Base-by-base conservation (phyloP, 2,888 invertebrate genomes). In the Acanthosepion lycidas region DNA sequence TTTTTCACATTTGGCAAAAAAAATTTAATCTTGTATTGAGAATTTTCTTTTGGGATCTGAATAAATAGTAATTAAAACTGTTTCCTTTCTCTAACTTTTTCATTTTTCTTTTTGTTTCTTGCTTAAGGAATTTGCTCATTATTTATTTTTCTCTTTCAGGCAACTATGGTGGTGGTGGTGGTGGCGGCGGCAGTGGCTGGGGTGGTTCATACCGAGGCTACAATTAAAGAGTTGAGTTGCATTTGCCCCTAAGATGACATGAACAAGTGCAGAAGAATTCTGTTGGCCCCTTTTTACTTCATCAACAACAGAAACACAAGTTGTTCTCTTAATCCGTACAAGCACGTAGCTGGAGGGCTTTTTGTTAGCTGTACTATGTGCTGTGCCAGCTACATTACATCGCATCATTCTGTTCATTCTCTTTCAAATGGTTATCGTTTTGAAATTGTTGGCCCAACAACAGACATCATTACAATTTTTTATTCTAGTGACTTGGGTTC, bases 201-300 rank as follows among this genome's bases (percentile, higher is more conserved):
- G 78, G 78, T 78, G 78, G 78, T 78, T 78, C 78, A n/a, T 78
- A 78, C n/a, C 78, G 78, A n/a, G 78, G 78, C 78, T n/a, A 78
- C n/a, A n/a, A 78, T 78, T 78, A 78, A 78, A 78, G 12, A 78
- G 9, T 18, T 15, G 5, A 33, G 28, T 78, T n/a, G 0, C 23
- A 0, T n/a, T 78, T 78, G 12, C 78, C 78, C 23, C 78, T n/a
- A 9, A 78, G 78, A 78, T 5, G 23, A 28, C 28, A 9, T 78
- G 78, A 33, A 78, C 78, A 78, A 78, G 78, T 33, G 3, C 78
- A n/a, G 18, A 78, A 78, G n/a, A 42, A 9, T 18, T n/a, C n/a
- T 15, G 26, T 23, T 9, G n/a, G 3, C n/a, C 78, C n/a, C n/a
- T n/a, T 78, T 42, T 42, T 42, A 42, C 78, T 78, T 78, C 28